These are phyloP conservation scores for Fistularia commersonii DNA, from an alignment of 2,797 vertebrate genomes.

Conservation along the genomic window DNA sequence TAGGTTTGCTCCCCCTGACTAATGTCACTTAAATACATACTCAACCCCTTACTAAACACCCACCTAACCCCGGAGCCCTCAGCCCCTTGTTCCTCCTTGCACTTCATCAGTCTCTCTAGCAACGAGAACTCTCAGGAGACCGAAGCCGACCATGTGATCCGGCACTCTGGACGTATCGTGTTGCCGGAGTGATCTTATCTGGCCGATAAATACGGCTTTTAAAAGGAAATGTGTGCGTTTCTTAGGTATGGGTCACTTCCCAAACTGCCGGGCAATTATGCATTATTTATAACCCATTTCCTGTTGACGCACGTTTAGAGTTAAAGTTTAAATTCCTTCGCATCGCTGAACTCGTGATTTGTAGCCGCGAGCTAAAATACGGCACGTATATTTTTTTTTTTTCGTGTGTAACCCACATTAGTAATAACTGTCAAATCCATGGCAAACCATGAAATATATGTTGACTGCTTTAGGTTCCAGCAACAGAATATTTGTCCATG, in stretches of 20 bases:
- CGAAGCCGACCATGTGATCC: constrained; percentile 69
- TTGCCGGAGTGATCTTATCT: constrained; percentile 74
- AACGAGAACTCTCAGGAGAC: constrained; percentile 54
- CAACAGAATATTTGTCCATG: too few relatives aligned
- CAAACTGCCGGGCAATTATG: constrained; percentile 31
- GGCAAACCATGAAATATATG: too few relatives aligned
- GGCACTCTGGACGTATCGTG: constrained; percentile 64
- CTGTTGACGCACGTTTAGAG: constrained; percentile 1
- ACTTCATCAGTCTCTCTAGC: constrained; percentile 53
- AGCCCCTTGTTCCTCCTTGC: constrained; percentile 19
- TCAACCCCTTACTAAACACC: background rate
- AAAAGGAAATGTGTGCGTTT: constrained; percentile 43
- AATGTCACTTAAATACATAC: background rate
- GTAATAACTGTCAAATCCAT: constrained; percentile 3
- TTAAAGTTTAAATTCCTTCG: constrained; percentile 1
- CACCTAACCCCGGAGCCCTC: constrained; percentile 7
- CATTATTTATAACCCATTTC: constrained; percentile 36
- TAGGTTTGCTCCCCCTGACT: too few relatives aligned
- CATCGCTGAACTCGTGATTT: constrained; percentile 9
- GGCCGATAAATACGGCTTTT: constrained; percentile 64
- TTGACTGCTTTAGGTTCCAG: too few relatives aligned
- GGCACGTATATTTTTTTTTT: background rate
- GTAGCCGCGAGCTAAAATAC: background rate
- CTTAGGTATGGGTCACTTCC: constrained; percentile 18
- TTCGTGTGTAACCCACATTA: constrained; percentile 1